These are phyloP conservation scores for Pelobates cultripes DNA, from an alignment of 2,797 vertebrate species.

Conservation along the genomic window DNA sequence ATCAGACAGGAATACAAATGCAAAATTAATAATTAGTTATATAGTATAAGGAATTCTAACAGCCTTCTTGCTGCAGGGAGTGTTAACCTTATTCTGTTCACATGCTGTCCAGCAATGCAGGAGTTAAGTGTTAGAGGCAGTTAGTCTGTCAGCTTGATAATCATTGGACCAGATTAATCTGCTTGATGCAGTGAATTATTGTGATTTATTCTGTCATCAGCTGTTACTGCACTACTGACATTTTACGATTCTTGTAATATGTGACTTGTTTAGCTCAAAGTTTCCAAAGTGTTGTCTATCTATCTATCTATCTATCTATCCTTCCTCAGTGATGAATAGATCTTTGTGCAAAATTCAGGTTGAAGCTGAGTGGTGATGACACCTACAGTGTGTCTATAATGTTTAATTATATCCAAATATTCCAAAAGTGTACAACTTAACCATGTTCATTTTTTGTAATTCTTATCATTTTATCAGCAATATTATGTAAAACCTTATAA, in stretches of 20 bases:
- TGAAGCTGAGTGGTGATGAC: too few species aligned
- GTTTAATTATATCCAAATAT: too few species aligned
- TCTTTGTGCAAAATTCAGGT: too few species aligned
- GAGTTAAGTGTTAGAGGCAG: constrained; percentile 49
- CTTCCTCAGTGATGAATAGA: too few species aligned
- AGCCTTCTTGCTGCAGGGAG: constrained; percentile 11
- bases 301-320: constrained; percentile 2
- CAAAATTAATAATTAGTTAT: constrained; percentile 40
- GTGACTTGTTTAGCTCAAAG: constrained; percentile 30
- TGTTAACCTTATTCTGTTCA: constrained; percentile 13
- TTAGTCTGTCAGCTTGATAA: constrained; percentile 51
- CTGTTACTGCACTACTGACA: constrained; percentile 50
- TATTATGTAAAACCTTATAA: too few species aligned
- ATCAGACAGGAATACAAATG: constrained; percentile 26
- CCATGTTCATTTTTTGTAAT: too few species aligned
- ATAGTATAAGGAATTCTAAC: constrained; percentile 30
- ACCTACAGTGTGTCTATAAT: too few species aligned
- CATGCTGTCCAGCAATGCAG: constrained; percentile 1
- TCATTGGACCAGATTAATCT: constrained; percentile 50
- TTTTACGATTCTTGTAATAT: constrained; percentile 45
- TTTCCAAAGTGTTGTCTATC: constrained; percentile 2
- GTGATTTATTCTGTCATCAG: constrained; percentile 55
- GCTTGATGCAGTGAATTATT: constrained; percentile 54
- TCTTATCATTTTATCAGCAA: too few species aligned
- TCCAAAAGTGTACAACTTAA: too few species aligned